Base-by-base conservation (phyloP, 1,140 invertebrate species). In the Drosophila athabasca region DNA sequence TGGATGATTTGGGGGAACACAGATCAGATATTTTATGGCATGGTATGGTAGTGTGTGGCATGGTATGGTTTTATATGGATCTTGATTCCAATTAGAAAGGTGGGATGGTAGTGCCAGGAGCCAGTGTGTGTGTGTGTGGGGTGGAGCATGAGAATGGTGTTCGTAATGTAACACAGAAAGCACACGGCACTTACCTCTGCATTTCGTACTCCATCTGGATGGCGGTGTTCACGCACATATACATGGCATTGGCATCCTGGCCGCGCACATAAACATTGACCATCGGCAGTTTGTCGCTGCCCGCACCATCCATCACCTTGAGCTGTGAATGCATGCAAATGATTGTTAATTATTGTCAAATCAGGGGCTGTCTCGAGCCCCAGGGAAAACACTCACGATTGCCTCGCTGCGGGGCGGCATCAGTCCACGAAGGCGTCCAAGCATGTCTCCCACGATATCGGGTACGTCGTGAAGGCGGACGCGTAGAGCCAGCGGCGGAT, bases 181-280 rank as follows among this genome's bases (percentile, higher is more conserved):
- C 17, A 51, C 9, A 44, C 50, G 13, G n/a, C 26, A 76, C 75
- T 73, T 66, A 91, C 90, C 68, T 79, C 44, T 78, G 73, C 55
- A 91, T 64, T 45, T 91, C 90, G 35, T 89, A 71, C 52, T 91
- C 90, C 51, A 89, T 76, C 2, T 84, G 76, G 44, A 91, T 82
- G 3, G 79, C 83, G 43, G 81, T 90, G 54, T 91, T 91, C 6
- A 91, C 58, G 49, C 82, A 80, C 13, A 74, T 62, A 15, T 91
- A 80, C 39, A 76, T 62, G 8, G 77, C 69, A 29, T 78, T 58
- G 9, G 76, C 65, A 19, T 73, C 75, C 46, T 75, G 70, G 6
- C 88, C 73, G 9, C 89, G 82, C 1, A 74, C 76, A 41, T 78
- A 85, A 3, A 91, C 67, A 2, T 76, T 90, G 0, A 91, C 83